These are phyloP conservation scores for Lepidochrysops patricia DNA, from an alignment of 2,888 invertebrate species.

Conservation along the genomic window DNA sequence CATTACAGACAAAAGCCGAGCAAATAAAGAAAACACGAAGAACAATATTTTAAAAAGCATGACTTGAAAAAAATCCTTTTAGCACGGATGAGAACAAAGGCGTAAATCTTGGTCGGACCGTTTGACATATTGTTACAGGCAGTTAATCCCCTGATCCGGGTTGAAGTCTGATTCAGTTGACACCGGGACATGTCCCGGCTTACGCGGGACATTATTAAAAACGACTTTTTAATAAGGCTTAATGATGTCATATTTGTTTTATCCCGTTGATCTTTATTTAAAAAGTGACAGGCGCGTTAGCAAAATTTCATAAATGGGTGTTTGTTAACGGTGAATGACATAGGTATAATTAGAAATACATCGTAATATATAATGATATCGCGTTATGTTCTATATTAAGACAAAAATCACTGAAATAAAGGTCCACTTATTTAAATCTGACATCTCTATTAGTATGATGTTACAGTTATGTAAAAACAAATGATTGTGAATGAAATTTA, in stretches of 20 bases:
- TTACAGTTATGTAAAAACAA: constrained; percentile 20
- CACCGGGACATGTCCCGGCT: constrained; percentile 30
- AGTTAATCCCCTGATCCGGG: constrained; percentile 66
- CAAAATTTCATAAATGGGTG: no score
- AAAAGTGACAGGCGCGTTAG: neutral
- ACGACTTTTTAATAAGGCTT: constrained; percentile 2
- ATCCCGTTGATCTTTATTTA: neutral
- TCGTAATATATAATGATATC: no score
- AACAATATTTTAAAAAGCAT: constrained; percentile 16
- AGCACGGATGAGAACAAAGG: constrained; percentile 50
- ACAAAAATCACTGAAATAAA: neutral
- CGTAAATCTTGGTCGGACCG: constrained; percentile 60
- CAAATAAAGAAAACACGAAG: constrained; percentile 10
- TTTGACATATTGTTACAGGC: constrained; percentile 64
- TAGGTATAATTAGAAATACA: no score
- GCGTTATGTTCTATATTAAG: no score
- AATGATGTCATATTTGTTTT: constrained; percentile 15
- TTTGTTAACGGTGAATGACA: no score
- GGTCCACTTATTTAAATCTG: neutral
- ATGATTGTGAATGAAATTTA: constrained; percentile 37
- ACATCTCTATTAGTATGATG: neutral
- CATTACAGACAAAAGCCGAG: neutral
- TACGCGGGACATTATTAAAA: constrained; percentile 1
- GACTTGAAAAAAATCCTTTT: constrained; percentile 36
- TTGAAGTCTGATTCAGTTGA: constrained; percentile 47